Conservation (phyloP, 2,113 vertebrate genomes). For the Lasiurus cinereus region DNA sequence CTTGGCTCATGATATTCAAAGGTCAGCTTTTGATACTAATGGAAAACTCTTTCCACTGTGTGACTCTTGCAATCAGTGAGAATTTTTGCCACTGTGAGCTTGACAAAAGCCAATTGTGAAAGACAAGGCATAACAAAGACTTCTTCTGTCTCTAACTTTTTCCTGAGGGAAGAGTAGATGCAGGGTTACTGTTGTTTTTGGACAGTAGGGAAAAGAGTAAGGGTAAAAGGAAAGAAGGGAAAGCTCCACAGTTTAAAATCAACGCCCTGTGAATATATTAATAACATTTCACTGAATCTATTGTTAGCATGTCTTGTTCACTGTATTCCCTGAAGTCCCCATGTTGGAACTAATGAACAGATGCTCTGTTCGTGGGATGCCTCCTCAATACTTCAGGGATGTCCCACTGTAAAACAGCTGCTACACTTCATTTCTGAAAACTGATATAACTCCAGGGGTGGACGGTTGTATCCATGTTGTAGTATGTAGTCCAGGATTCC, state of each 20-base stretch:
- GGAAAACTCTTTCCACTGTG: not conserved
- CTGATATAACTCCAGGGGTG: not conserved
- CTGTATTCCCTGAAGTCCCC: not conserved
- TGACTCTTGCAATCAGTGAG: not conserved
- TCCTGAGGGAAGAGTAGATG: not conserved
- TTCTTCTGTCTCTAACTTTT: not conserved
- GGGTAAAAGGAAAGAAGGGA: not conserved
- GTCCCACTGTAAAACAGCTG: not conserved
- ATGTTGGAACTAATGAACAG: not conserved
- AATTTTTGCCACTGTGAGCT: not conserved
- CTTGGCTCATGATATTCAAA: not conserved
- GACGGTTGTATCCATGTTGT: not conserved
- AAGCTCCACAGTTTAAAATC: not conserved
- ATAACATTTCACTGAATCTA: not conserved
- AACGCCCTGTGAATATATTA: not conserved
- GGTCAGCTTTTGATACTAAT: not conserved
- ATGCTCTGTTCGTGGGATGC: not conserved
- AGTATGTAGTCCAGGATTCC: not conserved
- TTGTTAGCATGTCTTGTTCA: not conserved
- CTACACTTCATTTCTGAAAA: not conserved
- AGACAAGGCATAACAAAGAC: constrained; percentile 4
- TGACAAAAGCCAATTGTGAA: constrained; percentile 54
- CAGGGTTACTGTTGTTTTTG: not conserved
- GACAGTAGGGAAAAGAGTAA: not conserved
- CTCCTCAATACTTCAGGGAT: not conserved